Percentiles rank a stretch among this genome's conserved stretches.
Conservation (phyloP, 2,888 invertebrate species). For the Nycteola revayana region DNA sequence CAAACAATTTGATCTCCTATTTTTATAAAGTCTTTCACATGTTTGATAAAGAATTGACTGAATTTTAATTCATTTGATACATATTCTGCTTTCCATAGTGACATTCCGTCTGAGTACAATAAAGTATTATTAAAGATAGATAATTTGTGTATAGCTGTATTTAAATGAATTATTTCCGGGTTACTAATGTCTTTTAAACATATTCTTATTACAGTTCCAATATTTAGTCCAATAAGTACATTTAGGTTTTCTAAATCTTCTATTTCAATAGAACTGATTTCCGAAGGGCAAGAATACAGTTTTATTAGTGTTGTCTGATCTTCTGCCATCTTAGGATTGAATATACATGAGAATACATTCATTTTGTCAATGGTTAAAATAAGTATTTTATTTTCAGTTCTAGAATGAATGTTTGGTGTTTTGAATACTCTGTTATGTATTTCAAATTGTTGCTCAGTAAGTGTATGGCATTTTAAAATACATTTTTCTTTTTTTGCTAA, state of each 20-base stretch:
- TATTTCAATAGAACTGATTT: conserved; percentile 52
- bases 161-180: conserved; percentile 51
- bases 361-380: conserved; percentile 48
- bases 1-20: conserved; percentile 53
- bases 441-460: conserved; percentile 26
- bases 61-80: conserved; percentile 42
- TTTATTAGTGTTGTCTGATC: conserved; percentile 37
- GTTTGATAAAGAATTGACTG: conserved; percentile 47
- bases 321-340: conserved; percentile 30
- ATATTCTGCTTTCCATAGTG: conserved; percentile 58
- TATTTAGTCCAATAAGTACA: conserved; percentile 48
- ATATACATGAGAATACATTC: conserved; percentile 45
- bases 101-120: conserved; percentile 58
- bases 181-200: conserved; percentile 29
- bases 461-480: conserved; percentile 28
- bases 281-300: conserved; percentile 53
- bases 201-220: conserved; percentile 56
- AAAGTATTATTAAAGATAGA: conserved; percentile 36
- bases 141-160: conserved; percentile 53
- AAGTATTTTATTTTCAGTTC: conserved; percentile 30
- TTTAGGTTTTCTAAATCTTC: conserved; percentile 26
- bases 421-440: conserved; percentile 32
- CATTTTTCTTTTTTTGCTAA: conserved; percentile 29
- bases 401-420: conserved; percentile 13
- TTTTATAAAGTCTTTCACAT: conserved; percentile 55